Evolutionary conservation across 2,888 invertebrate genomes (phyloP), one percentile per base, ranked within the genome.

Genomic region (Nomada fabriciana): DNA sequence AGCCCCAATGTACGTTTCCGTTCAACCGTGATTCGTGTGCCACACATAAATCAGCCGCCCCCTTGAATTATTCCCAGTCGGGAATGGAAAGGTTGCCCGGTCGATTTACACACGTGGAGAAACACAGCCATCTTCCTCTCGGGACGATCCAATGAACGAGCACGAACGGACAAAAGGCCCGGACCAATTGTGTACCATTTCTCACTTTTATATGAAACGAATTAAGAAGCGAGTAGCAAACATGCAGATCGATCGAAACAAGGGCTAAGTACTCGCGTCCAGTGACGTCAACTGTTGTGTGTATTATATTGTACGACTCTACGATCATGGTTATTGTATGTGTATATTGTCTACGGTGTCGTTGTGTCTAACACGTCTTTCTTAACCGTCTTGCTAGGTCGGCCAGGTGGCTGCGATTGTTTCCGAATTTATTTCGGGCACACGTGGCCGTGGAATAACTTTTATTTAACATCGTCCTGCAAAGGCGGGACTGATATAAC

Each of bases 191-290:
- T 86, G 80, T 88, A 89, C 90, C 87, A 89, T 91, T 91, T 91
- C 91, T 89, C 90, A 91, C 91, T 91, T 91, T 91, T 91, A 91
- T 91, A 91, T 88, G 84, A 88, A 84, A 85, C 83, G 70, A 83
- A 72, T 82, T 78, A 63, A 74, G 29, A n/a, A 52, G 53, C 50
- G 36, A 59, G 57, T 53, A 55, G 47, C 55, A 18, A 18, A 18
- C 42, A 73, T 73, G 69, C 55, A 65, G 57, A 63, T 50, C 57
- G 52, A 65, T 53, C 13, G 59, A 72, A 60, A 55, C 61, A 53
- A 68, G 25, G 59, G 42, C 64, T 55, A 63, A 77, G 75, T 74
- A 72, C 77, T 75, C 80, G 81, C 81, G 81, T 68, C 83, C 55
- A 76, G 76, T 15, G 67, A 73, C 77, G 71, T 76, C 80, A 82